Conservation (phyloP, 1,140 invertebrate genomes). For the Holcopasites calliopsidis region DNA sequence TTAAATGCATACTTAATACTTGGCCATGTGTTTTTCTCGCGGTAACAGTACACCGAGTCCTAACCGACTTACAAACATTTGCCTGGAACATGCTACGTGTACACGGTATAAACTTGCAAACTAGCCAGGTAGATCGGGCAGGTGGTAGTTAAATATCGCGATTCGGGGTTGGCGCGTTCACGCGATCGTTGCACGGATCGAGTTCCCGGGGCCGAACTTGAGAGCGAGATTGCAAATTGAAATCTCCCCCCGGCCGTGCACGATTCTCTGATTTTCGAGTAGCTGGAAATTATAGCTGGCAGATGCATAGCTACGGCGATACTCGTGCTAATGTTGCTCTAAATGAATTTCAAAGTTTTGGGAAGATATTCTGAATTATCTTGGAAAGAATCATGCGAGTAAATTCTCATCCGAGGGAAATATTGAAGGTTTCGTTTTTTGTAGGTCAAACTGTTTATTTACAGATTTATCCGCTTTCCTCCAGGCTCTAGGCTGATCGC, state of each 20-base stretch:
- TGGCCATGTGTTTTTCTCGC: slow-evolving; percentile 2
- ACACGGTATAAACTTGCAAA: slow-evolving; percentile 33
- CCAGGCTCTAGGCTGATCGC: slow-evolving; percentile 41
- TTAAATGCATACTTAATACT: not conserved
- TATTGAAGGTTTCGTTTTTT: not conserved
- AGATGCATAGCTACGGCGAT: not conserved
- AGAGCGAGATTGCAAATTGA: slow-evolving; percentile 60
- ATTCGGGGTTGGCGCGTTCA: slow-evolving; percentile 57
- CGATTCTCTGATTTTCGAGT: slow-evolving; percentile 19
- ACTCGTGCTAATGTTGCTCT: not conserved
- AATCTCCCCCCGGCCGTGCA: slow-evolving; percentile 47
- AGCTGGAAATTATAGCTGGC: not conserved
- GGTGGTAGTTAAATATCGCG: slow-evolving; percentile 59
- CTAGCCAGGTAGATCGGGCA: slow-evolving; percentile 45
- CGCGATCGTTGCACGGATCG: slow-evolving; percentile 44
- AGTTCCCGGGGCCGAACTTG: slow-evolving; percentile 37
- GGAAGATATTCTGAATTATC: too few species aligned
- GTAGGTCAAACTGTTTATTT: slow-evolving; percentile 45
- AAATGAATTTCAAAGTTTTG: not conserved
- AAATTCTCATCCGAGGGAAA: not conserved
- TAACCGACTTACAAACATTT: slow-evolving; percentile 32
- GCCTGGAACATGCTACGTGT: slow-evolving; percentile 27
- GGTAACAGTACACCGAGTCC: not conserved
- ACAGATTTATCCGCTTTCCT: slow-evolving; percentile 45
- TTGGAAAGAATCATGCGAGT: too few species aligned